Percentiles rank a stretch among this genome's conserved stretches.
Evolutionary conservation across 53 echinoderm and acorn worm genomes (phyloP).

Genomic region (Patiria pectinifera): DNA sequence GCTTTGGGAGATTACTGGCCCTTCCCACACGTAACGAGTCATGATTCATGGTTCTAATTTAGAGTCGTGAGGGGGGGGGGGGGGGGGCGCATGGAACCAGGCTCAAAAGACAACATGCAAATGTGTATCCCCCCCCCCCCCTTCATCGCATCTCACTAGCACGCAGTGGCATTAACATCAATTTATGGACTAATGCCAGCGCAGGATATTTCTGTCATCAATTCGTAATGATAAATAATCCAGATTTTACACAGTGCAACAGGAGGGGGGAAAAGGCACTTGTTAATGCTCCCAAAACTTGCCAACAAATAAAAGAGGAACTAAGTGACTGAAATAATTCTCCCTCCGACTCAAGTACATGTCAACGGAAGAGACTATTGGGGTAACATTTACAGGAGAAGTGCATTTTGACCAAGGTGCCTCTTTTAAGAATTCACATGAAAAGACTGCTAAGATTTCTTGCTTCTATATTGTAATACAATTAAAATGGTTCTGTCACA

Average conservation of each 20-base stretch:
- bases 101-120: not conserved
- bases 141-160: not conserved
- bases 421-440: too few species aligned
- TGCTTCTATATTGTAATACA: too few species aligned
- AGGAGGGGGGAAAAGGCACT: not conserved
- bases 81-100: not conserved
- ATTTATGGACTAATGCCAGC: conserved; percentile 29
- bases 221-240: conserved; percentile 52
- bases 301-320: not conserved
- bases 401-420: not conserved
- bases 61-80: not conserved
- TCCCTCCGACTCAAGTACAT: conserved; percentile 16
- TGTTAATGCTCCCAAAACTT: too few species aligned
- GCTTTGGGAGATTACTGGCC: conserved; percentile 4
- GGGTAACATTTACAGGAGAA: not conserved
- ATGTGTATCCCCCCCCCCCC: not conserved
- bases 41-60: conserved; percentile 31
- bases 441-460: too few species aligned
- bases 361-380: not conserved
- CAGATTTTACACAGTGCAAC: conserved; percentile 16
- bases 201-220: conserved; percentile 57
- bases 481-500: too few species aligned
- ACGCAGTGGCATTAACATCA: conserved; percentile 22
- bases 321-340: conserved; percentile 11
- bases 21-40: not conserved